phyloP scores from a whole-genome alignment of 30 jellyfish, hydroid and myxozoan genomes.

The Chrysaora quinquecirrha region DNA sequence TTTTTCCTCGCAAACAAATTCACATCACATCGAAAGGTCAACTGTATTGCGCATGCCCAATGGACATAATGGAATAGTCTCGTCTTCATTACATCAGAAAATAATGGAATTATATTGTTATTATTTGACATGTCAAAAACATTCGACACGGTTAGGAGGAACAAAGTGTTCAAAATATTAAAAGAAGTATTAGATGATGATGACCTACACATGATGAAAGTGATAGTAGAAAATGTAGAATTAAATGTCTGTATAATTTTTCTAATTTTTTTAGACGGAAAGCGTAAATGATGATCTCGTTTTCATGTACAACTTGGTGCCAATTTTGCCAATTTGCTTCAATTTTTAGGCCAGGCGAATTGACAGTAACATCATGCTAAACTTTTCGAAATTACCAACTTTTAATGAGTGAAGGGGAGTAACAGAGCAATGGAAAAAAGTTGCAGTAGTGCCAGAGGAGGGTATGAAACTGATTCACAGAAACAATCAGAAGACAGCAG shows the following conservation, averaged over 20 bases:
- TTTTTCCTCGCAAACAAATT: background rate
- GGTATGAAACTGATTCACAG: constrained; percentile 2
- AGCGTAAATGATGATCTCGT: too few relatives aligned
- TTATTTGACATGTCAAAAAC: too few relatives aligned
- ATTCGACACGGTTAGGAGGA: too few relatives aligned
- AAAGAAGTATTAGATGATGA: too few relatives aligned
- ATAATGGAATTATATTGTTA: too few relatives aligned
- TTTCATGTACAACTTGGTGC: too few relatives aligned
- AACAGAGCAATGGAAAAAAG: background rate
- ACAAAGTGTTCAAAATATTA: too few relatives aligned
- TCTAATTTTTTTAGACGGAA: too few relatives aligned
- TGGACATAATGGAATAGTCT: background rate
- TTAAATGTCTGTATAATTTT: too few relatives aligned
- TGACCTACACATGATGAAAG: too few relatives aligned
- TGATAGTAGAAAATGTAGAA: too few relatives aligned
- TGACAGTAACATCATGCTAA: background rate
- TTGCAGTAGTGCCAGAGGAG: constrained; percentile 1
- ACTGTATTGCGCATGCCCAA: constrained; percentile 1
- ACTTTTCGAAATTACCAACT: background rate
- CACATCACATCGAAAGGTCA: background rate
- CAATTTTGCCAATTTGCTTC: background rate
- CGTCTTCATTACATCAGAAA: too few relatives aligned
- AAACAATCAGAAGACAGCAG: background rate
- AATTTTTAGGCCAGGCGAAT: background rate
- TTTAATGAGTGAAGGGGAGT: constrained; percentile 2